Evolutionary conservation across 2,888 invertebrate genomes (phyloP), one percentile per base, ranked within the genome.

Genomic region (Mythimna vitellina): DNA sequence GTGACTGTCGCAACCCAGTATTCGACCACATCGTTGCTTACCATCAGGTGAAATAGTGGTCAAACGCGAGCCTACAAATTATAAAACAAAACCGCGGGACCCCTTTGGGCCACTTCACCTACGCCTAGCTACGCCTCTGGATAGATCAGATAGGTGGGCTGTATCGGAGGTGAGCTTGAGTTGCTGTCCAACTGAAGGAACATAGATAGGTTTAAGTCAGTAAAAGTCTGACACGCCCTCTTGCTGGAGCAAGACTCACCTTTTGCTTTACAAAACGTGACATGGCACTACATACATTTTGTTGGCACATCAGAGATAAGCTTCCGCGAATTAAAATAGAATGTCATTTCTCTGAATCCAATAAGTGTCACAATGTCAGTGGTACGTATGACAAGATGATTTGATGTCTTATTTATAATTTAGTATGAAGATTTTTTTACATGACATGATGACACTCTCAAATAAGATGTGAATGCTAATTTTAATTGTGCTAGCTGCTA

Each of bases 331-430:
- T 17, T 60, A 5, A 49, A 71, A 60, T 78, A 58, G 62, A 63
- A 71, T 72, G 38, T 49, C 71, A 75, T 72, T 78, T 72, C 73
- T 78, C 22, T 78, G 29, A 72, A 78, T 63, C n/a, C 4, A 54
- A 63, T 72, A 78, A 72, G 63, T 78, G 63, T 72, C 75, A 72
- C 63, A 58, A 60, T 63, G 75, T 72, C 79, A 72, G 29, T 54
- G 22, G 38, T 22, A 6, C 29, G 25, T 12, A 12, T 78, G 79
- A 63, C 79, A 54, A n/a, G 35, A 25, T 49, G 17, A 54, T 64
- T 76, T 38, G 29, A 54, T 60, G 38, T 54, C 46, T 78, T 53
- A 29, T 42, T 74, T 57, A 38, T 42, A 61, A 77, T 49, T 49
- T 69, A 17, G 53, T 53, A 22, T n/a, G 22, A 54, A 0, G n/a